These are phyloP conservation scores for Condylostylus longicornis DNA, from an alignment of 1,140 invertebrate genomes.

Conservation along the genomic window DNA sequence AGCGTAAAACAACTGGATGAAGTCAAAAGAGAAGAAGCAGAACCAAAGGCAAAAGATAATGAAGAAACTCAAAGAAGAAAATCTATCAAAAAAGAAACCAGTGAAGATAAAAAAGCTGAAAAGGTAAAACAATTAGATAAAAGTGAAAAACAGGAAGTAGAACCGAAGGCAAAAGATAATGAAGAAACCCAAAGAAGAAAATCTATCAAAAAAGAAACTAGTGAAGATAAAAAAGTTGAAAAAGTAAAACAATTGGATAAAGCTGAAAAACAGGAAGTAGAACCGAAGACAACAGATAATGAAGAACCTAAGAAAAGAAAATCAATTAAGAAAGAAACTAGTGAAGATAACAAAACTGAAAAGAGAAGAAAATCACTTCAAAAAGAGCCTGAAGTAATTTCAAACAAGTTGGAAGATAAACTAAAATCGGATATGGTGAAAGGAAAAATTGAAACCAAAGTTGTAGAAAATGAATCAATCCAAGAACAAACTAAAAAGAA, in stretches of 20 bases:
- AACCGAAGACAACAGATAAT: conserved; percentile 9
- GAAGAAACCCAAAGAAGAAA: neutral
- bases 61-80: neutral
- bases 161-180: conserved; percentile 1
- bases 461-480: neutral
- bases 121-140: conserved; percentile 1
- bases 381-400: conserved; percentile 7
- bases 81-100: neutral
- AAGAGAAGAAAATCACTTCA: conserved; percentile 9
- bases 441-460: neutral
- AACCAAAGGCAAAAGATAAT: conserved; percentile 7
- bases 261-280: conserved; percentile 9
- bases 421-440: neutral
- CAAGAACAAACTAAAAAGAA: neutral
- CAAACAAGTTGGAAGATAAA: conserved; percentile 7
- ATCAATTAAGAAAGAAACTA: conserved; percentile 8
- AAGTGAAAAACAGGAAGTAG: conserved; percentile 1
- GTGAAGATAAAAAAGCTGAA: neutral
- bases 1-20: neutral
- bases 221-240: conserved; percentile 5
- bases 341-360: conserved; percentile 3
- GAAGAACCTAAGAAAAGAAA: conserved; percentile 10
- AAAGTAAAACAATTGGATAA: conserved; percentile 10
- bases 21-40: conserved; percentile 8
- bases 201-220: neutral